Percentiles rank a stretch among this genome's conserved stretches.
Conservation (phyloP, 1,140 invertebrate genomes). For the Atta cephalotes region DNA sequence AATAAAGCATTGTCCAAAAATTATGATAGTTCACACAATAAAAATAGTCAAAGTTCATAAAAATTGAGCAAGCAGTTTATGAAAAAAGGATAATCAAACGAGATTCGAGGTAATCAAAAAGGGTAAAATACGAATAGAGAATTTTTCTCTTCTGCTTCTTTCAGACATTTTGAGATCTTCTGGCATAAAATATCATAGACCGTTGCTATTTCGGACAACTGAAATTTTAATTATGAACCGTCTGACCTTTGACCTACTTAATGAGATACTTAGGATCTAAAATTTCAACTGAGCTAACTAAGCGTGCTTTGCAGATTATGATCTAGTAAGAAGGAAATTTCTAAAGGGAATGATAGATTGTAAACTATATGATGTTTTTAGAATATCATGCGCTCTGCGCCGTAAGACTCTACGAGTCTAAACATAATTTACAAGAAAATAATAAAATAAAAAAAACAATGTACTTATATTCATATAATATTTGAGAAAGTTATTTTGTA, state of each 20-base stretch:
- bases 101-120: too few species aligned
- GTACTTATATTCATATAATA: too few species aligned
- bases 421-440: background rate
- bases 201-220: background rate
- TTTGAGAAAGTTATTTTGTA: too few species aligned
- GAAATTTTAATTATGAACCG: constrained; percentile 33
- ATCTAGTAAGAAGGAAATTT: constrained; percentile 19
- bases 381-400: background rate
- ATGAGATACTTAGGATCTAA: background rate
- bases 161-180: background rate
- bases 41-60: too few species aligned
- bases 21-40: too few species aligned
- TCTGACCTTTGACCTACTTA: constrained; percentile 54
- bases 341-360: background rate
- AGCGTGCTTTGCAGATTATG: constrained; percentile 6
- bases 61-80: too few species aligned
- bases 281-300: constrained; percentile 28
- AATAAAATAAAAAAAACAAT: background rate
- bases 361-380: background rate
- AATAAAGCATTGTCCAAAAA: too few species aligned
- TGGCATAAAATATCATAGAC: background rate
- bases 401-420: background rate
- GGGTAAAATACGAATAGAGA: background rate
- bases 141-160: background rate
- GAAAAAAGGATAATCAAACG: too few species aligned